Evolutionary conservation across 2,888 invertebrate genomes (phyloP).

Genomic region (Leptinotarsa peninsularis): DNA sequence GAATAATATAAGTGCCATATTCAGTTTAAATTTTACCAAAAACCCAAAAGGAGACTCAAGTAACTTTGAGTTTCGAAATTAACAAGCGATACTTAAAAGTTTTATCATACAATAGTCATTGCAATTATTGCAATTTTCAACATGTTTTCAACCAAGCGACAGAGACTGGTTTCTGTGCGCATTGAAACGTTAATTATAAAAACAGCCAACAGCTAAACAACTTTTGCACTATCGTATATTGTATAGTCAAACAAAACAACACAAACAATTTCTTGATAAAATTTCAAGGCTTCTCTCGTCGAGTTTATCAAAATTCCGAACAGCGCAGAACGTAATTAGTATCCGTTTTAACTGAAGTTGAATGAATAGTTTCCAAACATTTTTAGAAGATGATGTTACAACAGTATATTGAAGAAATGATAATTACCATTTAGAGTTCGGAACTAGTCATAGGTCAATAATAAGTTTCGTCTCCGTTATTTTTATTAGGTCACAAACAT

Average conservation of each 20-base stretch:
- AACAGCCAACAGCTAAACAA: conserved; percentile 4
- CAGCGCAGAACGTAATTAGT: conserved; percentile 15
- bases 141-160: conserved; percentile 9
- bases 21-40: too few species aligned
- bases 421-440: conserved; percentile 15
- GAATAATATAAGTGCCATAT: too few species aligned
- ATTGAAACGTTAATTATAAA: conserved; percentile 18
- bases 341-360: conserved; percentile 13
- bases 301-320: conserved; percentile 23
- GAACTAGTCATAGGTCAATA: conserved; percentile 23
- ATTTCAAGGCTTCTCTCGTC: conserved; percentile 23
- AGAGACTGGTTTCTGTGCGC: conserved; percentile 20
- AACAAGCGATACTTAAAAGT: conserved; percentile 1
- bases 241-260: conserved; percentile 19
- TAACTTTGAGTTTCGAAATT: neutral
- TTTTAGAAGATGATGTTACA: neutral
- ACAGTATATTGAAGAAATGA: neutral
- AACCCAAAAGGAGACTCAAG: neutral
- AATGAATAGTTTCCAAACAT: conserved; percentile 13
- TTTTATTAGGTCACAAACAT: neutral
- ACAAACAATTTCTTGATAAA: conserved; percentile 25
- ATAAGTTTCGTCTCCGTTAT: neutral
- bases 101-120: conserved; percentile 7
- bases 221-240: conserved; percentile 7
- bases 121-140: conserved; percentile 23